Conservation (phyloP, 2,113 vertebrate species). For the Lichenostomus cassidix region DNA sequence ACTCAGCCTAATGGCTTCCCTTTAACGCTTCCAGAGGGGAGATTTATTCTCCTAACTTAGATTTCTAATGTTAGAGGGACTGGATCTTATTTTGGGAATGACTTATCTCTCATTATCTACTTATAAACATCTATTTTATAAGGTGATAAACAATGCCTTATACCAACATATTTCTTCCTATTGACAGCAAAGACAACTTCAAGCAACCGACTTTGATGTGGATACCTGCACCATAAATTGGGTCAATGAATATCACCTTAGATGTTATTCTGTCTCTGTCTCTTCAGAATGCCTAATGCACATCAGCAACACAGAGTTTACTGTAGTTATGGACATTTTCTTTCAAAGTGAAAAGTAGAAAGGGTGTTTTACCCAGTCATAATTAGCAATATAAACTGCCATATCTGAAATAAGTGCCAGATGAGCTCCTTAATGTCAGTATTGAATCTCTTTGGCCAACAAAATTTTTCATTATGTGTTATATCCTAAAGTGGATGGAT, state of each 20-base stretch:
- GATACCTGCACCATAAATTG: background rate
- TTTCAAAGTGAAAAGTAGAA: background rate
- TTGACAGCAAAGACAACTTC: background rate
- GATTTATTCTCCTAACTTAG: background rate
- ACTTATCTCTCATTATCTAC: background rate
- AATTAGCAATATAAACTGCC: background rate
- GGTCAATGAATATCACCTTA: background rate
- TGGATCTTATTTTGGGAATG: background rate
- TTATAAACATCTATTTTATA: background rate
- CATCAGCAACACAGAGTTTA: background rate
- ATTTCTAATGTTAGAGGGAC: background rate
- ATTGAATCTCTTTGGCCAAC: background rate
- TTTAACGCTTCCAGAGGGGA: background rate
- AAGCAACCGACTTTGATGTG: background rate
- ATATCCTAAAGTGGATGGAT: background rate
- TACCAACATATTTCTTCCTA: background rate
- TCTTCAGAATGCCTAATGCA: background rate
- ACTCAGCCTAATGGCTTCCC: background rate
- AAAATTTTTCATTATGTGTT: background rate
- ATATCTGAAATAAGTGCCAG: background rate
- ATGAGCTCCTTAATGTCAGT: background rate
- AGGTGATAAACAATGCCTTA: background rate
- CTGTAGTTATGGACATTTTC: background rate
- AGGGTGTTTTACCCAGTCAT: background rate
- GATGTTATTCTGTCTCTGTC: background rate